A percentile compares a stretch with the other conserved stretches of the same genome.
Conservation (phyloP, 2,888 invertebrate genomes). For the Cremastinae sp. region DNA sequence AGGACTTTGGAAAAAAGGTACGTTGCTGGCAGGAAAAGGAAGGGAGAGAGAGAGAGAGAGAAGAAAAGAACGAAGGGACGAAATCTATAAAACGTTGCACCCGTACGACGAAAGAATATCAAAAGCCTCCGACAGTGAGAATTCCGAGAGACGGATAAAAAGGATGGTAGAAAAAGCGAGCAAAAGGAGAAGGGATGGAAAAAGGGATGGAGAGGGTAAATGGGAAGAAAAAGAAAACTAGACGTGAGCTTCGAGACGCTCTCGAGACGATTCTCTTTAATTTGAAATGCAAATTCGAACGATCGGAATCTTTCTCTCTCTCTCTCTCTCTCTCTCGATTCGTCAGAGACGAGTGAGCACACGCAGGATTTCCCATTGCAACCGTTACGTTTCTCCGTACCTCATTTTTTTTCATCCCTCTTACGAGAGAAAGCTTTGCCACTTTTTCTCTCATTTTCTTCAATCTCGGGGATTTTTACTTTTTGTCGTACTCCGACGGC, state of each 20-base stretch:
- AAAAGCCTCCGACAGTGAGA: conserved; percentile 40
- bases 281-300: conserved; percentile 61
- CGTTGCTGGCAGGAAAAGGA: not conserved
- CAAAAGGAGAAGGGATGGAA: conserved; percentile 1
- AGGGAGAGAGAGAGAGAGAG: not conserved
- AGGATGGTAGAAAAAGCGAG: conserved; percentile 5
- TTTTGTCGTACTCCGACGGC: conserved; percentile 20
- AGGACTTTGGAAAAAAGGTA: conserved; percentile 30
- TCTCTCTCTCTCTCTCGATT: conserved; percentile 19
- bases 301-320: conserved; percentile 50
- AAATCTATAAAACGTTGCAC: conserved; percentile 56
- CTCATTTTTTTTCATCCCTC: conserved; percentile 13
- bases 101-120: conserved; percentile 54
- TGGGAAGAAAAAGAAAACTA: not conserved
- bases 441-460: conserved; percentile 30
- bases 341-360: conserved; percentile 7
- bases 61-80: conserved; percentile 20
- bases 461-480: conserved; percentile 26
- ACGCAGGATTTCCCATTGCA: conserved; percentile 50
- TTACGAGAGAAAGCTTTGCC: conserved; percentile 41
- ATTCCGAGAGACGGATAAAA: conserved; percentile 9
- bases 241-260: conserved; percentile 42
- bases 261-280: conserved; percentile 59
- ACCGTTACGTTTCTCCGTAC: conserved; percentile 20
- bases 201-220: not conserved